Evolutionary conservation across 2,888 invertebrate species (phyloP), one percentile per base, ranked within the genome.

Genomic region (Agrotis ipsilon): DNA sequence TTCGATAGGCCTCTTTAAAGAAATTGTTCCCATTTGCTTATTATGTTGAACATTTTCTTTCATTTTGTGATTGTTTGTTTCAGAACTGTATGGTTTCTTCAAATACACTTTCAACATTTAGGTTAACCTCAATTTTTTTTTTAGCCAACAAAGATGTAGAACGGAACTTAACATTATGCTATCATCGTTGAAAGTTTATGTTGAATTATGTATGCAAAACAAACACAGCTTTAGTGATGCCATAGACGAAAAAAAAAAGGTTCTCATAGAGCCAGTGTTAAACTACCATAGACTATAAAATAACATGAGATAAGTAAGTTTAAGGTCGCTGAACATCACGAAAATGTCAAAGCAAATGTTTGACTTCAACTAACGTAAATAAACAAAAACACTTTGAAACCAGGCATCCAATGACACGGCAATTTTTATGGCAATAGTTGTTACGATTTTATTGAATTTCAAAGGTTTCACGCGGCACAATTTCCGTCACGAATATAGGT

Each of bases 371-470:
- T 32, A 57, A 58, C 19, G 59, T 65, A 63, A n/a, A 14, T 19
- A 66, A 77, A 81, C 59, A 81, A 66, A 68, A 72, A 68, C 51
- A 72, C 13, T 51, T 32, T 24, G 49, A 52, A 46, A 45, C n/a
- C n/a, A 52, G 24, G 32, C 32, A 14, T 59, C 58, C 48, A 45
- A 59, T 54, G 48, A 72, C 39, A 51, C 46, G 46, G 19, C 9
- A 21, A 58, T 71, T 75, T 71, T 83, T 59, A 59, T 43, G 45
- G 66, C 24, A 72, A 70, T 59, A 54, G 73, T 72, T 60, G 75
- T 74, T 58, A 76, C 58, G 67, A 70, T 75, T 83, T 24, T 72
- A 73, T 81, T 72, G 77, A 79, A 76, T 80, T 75, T 81, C 81
- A 85, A 83, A 81, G 78, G 80, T 70, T 72, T 80, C 68, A 46